These are phyloP conservation scores for Salticus scenicus DNA, from an alignment of 2,888 invertebrate species.

Conservation along the genomic window DNA sequence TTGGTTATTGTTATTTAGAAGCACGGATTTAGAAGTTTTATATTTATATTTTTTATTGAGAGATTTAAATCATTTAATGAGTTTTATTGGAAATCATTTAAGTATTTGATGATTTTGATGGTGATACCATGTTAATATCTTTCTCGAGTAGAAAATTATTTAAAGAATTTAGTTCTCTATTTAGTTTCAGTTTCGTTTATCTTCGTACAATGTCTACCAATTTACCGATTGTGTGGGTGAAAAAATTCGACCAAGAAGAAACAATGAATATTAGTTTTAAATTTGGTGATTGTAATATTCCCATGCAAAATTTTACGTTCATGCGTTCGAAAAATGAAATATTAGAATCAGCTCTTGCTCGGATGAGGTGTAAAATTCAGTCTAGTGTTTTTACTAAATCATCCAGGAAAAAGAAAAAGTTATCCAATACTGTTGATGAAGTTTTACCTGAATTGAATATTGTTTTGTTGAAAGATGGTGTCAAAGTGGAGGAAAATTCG, in stretches of 20 bases:
- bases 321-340: conserved; percentile 64
- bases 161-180: too few species aligned
- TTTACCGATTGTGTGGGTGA: conserved; percentile 44
- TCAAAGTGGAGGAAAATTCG: conserved; percentile 25
- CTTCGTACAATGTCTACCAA: conserved; percentile 38
- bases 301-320: conserved; percentile 59
- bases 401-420: conserved; percentile 54
- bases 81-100: too few species aligned
- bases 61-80: too few species aligned
- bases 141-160: too few species aligned
- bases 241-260: conserved; percentile 36
- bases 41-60: too few species aligned
- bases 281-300: conserved; percentile 23
- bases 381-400: conserved; percentile 28
- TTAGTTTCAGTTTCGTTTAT: neutral
- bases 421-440: neutral
- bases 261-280: conserved; percentile 51
- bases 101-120: too few species aligned
- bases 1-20: too few species aligned
- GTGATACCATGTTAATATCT: too few species aligned
- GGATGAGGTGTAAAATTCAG: conserved; percentile 66
- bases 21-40: too few species aligned
- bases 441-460: conserved; percentile 12
- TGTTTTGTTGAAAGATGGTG: conserved; percentile 16
- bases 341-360: conserved; percentile 36